Conservation (phyloP, 2,113 vertebrate species). For the Anoplopoma fimbria region DNA sequence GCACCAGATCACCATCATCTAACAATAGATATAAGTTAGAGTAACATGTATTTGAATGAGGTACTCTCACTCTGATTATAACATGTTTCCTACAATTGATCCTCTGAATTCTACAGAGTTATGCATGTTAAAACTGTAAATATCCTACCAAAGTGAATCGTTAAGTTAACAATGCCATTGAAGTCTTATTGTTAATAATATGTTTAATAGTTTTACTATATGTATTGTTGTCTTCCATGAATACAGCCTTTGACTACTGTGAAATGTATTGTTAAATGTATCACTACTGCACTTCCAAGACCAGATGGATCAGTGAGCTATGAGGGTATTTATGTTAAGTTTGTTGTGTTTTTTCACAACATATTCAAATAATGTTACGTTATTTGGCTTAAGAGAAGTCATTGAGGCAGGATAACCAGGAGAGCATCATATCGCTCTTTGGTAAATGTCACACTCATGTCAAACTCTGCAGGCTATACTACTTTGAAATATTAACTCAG, state of each 20-base stretch:
- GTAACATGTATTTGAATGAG: conserved; percentile 9
- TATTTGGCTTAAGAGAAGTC: conserved; percentile 27
- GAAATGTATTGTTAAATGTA: conserved; percentile 10
- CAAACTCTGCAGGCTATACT: conserved; percentile 18
- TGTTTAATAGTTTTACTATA: conserved; percentile 27
- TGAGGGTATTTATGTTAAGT: conserved; percentile 12
- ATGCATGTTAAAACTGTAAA: conserved; percentile 60
- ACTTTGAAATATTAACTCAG: conserved; percentile 26
- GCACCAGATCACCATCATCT: background rate
- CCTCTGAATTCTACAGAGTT: conserved; percentile 19
- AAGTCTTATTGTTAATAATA: conserved; percentile 53
- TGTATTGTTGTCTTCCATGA: conserved; percentile 47
- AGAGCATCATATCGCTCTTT: background rate
- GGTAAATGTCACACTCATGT: conserved; percentile 7
- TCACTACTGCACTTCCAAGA: conserved; percentile 7
- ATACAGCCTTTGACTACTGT: conserved; percentile 39
- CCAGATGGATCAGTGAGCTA: conserved; percentile 9
- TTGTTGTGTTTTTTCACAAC: conserved; percentile 30
- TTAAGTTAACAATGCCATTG: conserved; percentile 32
- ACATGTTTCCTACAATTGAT: conserved; percentile 1
- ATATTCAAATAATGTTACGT: conserved; percentile 38
- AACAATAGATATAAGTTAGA: background rate
- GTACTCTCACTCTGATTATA: conserved; percentile 8
- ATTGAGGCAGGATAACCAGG: background rate
- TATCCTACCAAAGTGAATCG: conserved; percentile 56